phyloP scores from a whole-genome alignment of 2,797 vertebrate species.

The Danio albolineatus region DNA sequence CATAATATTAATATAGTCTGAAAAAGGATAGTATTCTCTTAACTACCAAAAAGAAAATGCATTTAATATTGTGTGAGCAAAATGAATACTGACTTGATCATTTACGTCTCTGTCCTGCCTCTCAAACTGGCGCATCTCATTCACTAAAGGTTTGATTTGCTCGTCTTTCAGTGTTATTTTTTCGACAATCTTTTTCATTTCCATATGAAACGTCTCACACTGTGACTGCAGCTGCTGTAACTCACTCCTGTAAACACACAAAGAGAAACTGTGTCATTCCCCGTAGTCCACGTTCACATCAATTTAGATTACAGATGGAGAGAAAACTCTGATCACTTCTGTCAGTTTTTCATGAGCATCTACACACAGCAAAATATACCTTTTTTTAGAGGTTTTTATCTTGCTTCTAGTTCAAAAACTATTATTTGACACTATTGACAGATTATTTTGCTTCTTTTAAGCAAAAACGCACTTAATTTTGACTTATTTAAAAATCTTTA shows the following conservation, averaged over 20 bases:
- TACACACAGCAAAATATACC: no score
- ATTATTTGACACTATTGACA: no score
- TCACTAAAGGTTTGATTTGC: constrained; percentile 43
- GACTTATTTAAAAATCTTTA: no score
- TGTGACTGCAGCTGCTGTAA: constrained; percentile 53
- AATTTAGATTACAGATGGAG: background rate
- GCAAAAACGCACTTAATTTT: no score
- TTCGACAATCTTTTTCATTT: constrained; percentile 42
- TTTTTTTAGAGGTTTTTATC: no score
- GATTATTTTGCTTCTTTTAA: no score
- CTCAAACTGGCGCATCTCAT: constrained; percentile 40
- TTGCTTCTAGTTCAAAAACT: no score
- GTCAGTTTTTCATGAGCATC: background rate
- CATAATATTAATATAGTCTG: no score
- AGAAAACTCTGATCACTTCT: background rate
- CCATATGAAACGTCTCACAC: constrained; percentile 38
- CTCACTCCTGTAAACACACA: constrained; percentile 43
- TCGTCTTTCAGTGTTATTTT: constrained; percentile 30
- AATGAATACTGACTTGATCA: constrained; percentile 41
- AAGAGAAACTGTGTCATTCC: constrained; percentile 17
- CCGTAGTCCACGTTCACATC: background rate
- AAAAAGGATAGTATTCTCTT: no score
- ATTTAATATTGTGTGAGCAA: background rate
- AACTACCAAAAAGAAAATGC: no score
- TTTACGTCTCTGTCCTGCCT: constrained; percentile 34